Percentiles rank a stretch among this genome's conserved stretches.
Evolutionary conservation across 2,797 vertebrate species (phyloP).

Genomic region (Platalea minor): DNA sequence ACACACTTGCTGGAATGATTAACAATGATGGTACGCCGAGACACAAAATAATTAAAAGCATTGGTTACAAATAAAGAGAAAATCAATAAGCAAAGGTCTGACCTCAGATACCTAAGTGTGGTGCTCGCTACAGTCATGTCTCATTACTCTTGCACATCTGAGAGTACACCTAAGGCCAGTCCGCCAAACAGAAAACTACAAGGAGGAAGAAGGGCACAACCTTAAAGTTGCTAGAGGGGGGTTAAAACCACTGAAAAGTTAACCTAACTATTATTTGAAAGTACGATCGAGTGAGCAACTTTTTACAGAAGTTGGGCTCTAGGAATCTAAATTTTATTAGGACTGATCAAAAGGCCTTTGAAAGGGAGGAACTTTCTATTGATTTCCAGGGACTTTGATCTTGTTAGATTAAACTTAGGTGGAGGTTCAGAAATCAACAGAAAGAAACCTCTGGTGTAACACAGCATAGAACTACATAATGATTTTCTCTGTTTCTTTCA

Average conservation of each 20-base stretch:
- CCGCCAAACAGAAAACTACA: not conserved
- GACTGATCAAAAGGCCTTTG: not conserved
- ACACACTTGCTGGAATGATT: not conserved
- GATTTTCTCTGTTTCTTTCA: not conserved
- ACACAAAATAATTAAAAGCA: not conserved
- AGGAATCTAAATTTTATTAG: not conserved
- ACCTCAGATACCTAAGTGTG: not conserved
- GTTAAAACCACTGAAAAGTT: not conserved
- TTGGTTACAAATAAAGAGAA: not conserved
- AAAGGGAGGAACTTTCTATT: not conserved
- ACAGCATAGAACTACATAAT: not conserved
- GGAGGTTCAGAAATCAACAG: not conserved
- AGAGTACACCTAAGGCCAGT: not conserved
- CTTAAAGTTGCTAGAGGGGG: not conserved
- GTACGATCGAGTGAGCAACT: not conserved
- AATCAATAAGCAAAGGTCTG: not conserved
- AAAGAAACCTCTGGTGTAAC: not conserved
- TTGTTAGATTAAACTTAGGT: not conserved
- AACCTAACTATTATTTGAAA: not conserved
- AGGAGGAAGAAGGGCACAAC: not conserved
- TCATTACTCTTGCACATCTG: not conserved
- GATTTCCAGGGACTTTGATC: conserved; percentile 3
- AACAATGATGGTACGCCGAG: not conserved
- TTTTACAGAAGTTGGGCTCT: not conserved
- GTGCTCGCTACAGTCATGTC: not conserved